Conservation (phyloP, 2,888 invertebrate species). For the Cancer borealis region DNA sequence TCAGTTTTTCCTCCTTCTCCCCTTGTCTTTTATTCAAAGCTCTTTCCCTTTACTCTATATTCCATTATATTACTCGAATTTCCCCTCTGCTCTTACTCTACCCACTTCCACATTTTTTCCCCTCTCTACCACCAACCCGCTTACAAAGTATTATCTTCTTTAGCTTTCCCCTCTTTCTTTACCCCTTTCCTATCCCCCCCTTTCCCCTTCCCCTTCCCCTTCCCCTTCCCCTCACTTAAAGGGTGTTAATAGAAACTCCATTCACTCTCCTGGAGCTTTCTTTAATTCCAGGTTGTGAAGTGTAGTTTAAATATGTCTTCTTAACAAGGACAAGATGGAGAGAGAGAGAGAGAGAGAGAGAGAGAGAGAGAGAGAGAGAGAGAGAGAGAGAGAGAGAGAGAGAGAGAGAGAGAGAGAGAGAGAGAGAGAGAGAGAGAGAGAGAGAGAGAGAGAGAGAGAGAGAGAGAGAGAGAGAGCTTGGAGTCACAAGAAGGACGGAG, state of each 20-base stretch:
- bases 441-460: too few species aligned
- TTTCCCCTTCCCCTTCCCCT: not conserved
- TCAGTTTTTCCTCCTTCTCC: too few species aligned
- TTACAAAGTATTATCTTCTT: not conserved
- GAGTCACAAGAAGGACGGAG: not conserved
- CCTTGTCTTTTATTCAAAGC: too few species aligned
- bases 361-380: not conserved
- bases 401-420: constrained; percentile 32
- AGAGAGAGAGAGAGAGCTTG: too few species aligned
- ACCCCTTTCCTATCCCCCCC: not conserved
- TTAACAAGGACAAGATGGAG: not conserved
- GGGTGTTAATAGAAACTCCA: not conserved
- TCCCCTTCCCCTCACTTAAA: not conserved
- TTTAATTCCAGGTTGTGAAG: constrained; percentile 33
- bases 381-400: constrained; percentile 14
- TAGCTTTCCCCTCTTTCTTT: not conserved
- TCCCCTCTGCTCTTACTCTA: too few species aligned
- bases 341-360: not conserved
- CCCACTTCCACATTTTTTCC: too few species aligned
- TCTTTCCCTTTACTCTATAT: too few species aligned
- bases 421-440: constrained; percentile 6
- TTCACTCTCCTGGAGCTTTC: not conserved
- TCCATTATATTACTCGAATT: too few species aligned
- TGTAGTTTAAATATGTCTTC: constrained; percentile 13
- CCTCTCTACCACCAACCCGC: too few species aligned